These are phyloP conservation scores for Alcedo atthis DNA, from an alignment of 2,797 vertebrate genomes.

Conservation along the genomic window DNA sequence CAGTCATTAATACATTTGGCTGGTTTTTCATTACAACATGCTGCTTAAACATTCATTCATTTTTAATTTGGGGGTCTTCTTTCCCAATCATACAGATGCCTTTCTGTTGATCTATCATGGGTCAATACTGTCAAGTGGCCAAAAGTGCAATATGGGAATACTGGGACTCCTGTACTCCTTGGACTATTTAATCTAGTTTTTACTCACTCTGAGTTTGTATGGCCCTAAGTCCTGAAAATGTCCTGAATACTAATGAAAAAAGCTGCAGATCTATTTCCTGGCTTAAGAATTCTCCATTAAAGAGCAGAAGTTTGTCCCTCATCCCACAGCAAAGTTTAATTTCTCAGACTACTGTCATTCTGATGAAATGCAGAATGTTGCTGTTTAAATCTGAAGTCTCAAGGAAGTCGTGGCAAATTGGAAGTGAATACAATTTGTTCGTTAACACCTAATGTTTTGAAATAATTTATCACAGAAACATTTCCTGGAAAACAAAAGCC, in stretches of 20 bases:
- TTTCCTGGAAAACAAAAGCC: conserved; percentile 74
- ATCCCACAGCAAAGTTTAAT: conserved; percentile 62
- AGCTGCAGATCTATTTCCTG: background rate
- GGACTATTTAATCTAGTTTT: background rate
- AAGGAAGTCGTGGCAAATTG: conserved; percentile 64
- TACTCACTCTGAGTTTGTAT: background rate
- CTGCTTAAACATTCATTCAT: conserved; percentile 4
- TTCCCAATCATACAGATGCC: background rate
- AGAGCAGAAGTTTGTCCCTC: conserved; percentile 19
- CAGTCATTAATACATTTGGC: background rate
- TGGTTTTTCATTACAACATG: background rate
- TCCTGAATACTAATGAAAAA: conserved; percentile 43
- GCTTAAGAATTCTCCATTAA: conserved; percentile 52
- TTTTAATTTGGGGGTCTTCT: background rate
- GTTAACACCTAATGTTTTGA: conserved; percentile 68
- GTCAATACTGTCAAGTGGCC: background rate
- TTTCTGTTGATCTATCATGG: background rate
- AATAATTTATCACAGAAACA: conserved; percentile 76
- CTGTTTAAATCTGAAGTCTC: conserved; percentile 68
- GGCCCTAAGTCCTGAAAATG: background rate
- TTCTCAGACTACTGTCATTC: conserved; percentile 58
- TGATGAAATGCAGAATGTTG: conserved; percentile 53
- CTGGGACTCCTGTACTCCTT: background rate
- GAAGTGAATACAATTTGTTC: conserved; percentile 70
- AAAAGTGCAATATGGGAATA: background rate